These are phyloP conservation scores for Helarctos malayanus DNA, from an alignment of 2,797 vertebrate genomes.

Conservation along the genomic window DNA sequence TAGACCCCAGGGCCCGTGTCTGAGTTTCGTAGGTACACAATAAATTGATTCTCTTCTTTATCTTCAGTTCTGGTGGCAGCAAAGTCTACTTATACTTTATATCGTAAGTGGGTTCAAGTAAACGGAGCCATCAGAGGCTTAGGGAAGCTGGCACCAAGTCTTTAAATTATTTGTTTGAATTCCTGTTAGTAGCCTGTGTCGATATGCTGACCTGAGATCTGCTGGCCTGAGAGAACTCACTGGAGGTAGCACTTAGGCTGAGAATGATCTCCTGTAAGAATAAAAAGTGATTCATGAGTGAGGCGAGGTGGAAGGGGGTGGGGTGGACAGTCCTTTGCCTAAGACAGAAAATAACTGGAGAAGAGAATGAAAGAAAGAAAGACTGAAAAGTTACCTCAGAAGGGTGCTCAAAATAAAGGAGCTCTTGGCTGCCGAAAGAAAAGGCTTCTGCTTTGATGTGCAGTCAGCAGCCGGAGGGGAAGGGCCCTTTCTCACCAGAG, in stretches of 20 bases:
- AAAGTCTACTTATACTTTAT: neutral
- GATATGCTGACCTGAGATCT: neutral
- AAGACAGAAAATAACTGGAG: neutral
- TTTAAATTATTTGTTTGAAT: slow-evolving; percentile 30
- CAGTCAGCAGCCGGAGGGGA: neutral
- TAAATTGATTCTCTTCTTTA: slow-evolving; percentile 14
- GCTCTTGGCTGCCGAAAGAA: neutral
- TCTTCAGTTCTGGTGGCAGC: neutral
- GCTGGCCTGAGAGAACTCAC: neutral
- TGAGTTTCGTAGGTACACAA: neutral
- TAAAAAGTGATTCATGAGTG: neutral
- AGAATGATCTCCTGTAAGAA: slow-evolving; percentile 21
- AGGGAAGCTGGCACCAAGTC: neutral
- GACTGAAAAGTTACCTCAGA: neutral
- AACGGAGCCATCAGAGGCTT: neutral
- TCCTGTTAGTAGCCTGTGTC: neutral
- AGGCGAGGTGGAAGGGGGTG: neutral
- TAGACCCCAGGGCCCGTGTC: neutral
- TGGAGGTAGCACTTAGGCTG: neutral
- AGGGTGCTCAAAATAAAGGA: neutral
- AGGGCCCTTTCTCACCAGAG: neutral
- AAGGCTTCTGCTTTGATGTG: neutral
- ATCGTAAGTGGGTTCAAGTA: neutral
- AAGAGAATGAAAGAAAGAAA: slow-evolving; percentile 1
- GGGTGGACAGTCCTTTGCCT: neutral